Base-by-base conservation (phyloP, 2,113 vertebrate species). In the Phrynosoma platyrhinos region DNA sequence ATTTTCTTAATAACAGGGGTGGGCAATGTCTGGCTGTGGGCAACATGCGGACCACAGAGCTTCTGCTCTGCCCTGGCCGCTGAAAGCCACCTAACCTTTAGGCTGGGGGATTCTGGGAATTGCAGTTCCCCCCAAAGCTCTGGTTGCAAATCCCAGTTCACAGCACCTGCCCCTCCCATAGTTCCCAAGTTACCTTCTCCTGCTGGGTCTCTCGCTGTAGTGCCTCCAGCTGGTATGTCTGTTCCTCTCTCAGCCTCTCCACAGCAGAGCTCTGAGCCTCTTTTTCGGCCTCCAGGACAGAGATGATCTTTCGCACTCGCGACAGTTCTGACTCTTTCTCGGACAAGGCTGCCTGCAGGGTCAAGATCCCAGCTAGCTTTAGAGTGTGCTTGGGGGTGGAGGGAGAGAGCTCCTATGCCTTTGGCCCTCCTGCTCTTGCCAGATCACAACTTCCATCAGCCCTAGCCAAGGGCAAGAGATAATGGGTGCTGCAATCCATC, bases 281-380 rank as follows among this genome's bases (percentile, higher is more conserved):
- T 86, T 91, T 94, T 16, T 95, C 95, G n/a, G 76, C 90, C 79
- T 93, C 93, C 32, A 95, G 90, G 62, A 55, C 58, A 9, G 40
- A 83, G 52, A 83, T 80, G 0, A 90, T 78, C 72, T 97, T 92
- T 82, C 94, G 93, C 18, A 95, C 21, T 9, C 72, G 90, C 16
- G 92, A 82, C 66, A 97, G 83, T 84, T 97, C 95, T 84, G 94
- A 86, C 58, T 97, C 96, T 90, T 96, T 97, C 87, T 97, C 95
- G 12, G 94, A 92, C 82, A 98, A 52, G 55, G 94, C 94, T 86
- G 88, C 88, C 91, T 97, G 96, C 72, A 97, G 92, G 3, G 89
- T 93, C 1, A 69, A 92, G 52, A 92, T 82, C 79, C 89, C 91
- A 21, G 25, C 64, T 6, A 25, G n/a, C 71, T 47, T 47, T 47